Conservation (phyloP, 2,797 vertebrate genomes). For the Yasuhikotakia modesta region DNA sequence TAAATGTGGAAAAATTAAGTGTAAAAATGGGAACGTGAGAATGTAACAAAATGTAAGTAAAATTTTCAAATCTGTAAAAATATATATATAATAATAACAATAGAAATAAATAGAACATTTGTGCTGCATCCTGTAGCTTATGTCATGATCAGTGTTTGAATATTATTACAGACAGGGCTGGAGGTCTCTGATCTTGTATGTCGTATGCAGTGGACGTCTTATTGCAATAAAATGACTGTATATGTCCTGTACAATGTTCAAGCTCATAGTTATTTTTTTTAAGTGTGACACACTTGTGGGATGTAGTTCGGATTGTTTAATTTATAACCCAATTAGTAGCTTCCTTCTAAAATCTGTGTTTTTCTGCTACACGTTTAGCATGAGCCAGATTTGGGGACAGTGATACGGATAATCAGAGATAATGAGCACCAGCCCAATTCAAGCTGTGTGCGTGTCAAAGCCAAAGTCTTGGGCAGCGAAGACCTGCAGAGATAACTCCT, state of each 20-base stretch:
- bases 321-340: neutral
- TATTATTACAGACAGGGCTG: no score
- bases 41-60: no score
- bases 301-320: neutral
- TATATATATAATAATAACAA: no score
- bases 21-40: no score
- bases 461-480: conserved; percentile 17
- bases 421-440: conserved; percentile 40
- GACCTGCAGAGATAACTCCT: conserved; percentile 41
- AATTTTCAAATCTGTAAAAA: no score
- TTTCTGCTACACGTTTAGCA: conserved; percentile 22
- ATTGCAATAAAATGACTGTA: neutral
- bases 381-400: conserved; percentile 25
- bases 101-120: no score
- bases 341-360: neutral
- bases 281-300: neutral
- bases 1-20: no score
- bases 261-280: neutral
- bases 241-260: neutral
- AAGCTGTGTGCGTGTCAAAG: conserved; percentile 13
- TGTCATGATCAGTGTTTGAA: no score
- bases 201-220: neutral
- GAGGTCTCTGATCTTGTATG: no score
- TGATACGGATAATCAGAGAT: conserved; percentile 7
- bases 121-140: no score